Evolutionary conservation across 2,113 vertebrate species (phyloP), one percentile per base, ranked within the genome.

Genomic region (Phalacrocorax pelagicus): DNA sequence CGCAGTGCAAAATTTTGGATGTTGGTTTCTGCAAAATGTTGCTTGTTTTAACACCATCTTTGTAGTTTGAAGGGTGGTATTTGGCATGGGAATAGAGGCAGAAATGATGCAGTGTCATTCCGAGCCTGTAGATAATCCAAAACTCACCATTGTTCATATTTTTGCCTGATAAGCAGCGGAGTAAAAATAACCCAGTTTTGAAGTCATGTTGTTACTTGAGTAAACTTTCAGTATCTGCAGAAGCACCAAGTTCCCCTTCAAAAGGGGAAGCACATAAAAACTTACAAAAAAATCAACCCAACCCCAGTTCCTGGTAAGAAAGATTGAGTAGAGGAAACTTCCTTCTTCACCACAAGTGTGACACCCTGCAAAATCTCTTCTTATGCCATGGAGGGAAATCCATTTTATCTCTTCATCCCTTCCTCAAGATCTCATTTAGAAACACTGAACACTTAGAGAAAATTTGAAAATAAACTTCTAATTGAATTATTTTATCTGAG

Each of bases 1-100:
- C 85, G 61, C 69, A 85, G n/a, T 96, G 93, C 72, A 89, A 73
- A 92, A 92, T 91, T 86, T 71, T 47, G 63, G 23, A 78, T 71
- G 52, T 77, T 73, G 73, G 27, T 89, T 91, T 69, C 77, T 87
- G 83, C 19, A 89, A 91, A 92, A 87, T 32, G 36, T 75, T 86
- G 34, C 83, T 86, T 66, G 46, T 80, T 94, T 86, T 84, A 90
- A 81, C 57, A 91, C 13, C 49, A 22, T 84, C 40, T 88, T 89
- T 79, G 12, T 79, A 34, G 61, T 94, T 95, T 62, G 46, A 78
- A 83, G 73, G 63, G 29, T 88, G 61, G 20, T 86, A 27, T 32
- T 83, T 84, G 44, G 88, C 72, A 87, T 69, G 12, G 27, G n/a
- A 52, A 69, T 81, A 9, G 30, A 86, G 70, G 30, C n/a, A 92